Evolutionary conservation across 2,888 invertebrate genomes (phyloP), one percentile per base, ranked within the genome.

Genomic region (Imbricaverruca yamaguchii): DNA sequence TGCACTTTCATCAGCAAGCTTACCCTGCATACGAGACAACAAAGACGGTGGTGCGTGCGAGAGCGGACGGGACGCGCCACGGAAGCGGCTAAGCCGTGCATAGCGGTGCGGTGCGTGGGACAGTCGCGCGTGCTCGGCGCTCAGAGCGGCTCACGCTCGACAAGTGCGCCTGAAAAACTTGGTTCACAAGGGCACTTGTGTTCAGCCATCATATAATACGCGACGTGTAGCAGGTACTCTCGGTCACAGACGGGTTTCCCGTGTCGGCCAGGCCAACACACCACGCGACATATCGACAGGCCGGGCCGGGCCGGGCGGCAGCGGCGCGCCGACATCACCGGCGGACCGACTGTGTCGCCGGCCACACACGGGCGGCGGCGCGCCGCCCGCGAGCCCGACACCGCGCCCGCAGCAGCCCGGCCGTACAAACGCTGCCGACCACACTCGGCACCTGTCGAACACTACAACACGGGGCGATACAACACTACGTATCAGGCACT

Each of bases 1-100:
- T 74, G 74, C 74, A 74, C 74, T 74, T 74, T 74, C 53, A 8
- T 67, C 53, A 74, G 74, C 74, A 74, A 74, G 74, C 74, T 74
- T 74, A 74, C 74, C 74, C 74, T 74, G 74, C 74, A 74, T 74
- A 12, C 21, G 74, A 12, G 39, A 74, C 15, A 25, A 53, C 12
- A 25, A 11, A 9, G 67, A n/a, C 10, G 25, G 67, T 9, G 67
- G 25, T 67, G 67, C 67, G 67, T 67, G 67, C 67, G 67, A 25
- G 25, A 65, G 12, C 67, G 4, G 25, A 23, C 25, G 13, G 25
- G 4, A 13, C 25, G 67, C 67, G 39, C 7, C 25, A 9, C 18
- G 15, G 13, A 9, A 25, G 74, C 74, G 74, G 74, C 74, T 53
- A 74, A 53, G 74, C 74, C 74, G 74, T 74, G 74, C 74, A 53